These are phyloP conservation scores for Patiria pectinifera DNA, from an alignment of 53 echinoderm and acorn worm species.

Conservation along the genomic window DNA sequence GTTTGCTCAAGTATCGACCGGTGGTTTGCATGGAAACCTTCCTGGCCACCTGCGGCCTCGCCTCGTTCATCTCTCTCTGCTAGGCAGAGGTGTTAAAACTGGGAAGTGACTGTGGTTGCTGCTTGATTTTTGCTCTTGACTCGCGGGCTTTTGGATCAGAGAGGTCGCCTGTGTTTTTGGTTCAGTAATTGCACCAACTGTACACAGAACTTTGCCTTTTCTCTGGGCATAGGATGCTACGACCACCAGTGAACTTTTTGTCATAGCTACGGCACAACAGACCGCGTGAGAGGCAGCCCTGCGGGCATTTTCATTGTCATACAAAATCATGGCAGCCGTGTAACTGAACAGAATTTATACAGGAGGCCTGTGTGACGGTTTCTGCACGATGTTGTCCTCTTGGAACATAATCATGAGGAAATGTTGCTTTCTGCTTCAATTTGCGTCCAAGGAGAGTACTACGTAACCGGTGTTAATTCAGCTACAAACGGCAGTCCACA, in stretches of 20 bases:
- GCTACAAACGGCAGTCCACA: neutral
- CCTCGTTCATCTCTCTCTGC: neutral
- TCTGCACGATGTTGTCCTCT: constrained; percentile 18
- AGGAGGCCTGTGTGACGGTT: neutral
- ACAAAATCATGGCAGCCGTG: neutral
- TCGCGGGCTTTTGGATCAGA: neutral
- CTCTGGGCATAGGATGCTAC: neutral
- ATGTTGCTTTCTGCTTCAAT: constrained; percentile 31
- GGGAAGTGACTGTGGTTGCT: neutral
- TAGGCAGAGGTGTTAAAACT: neutral
- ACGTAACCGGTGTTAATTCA: neutral
- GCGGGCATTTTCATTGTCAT: neutral
- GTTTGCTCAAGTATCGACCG: constrained; percentile 3
- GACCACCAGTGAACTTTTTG: constrained; percentile 15
- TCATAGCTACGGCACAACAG: constrained; percentile 51
- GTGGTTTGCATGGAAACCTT: constrained; percentile 29
- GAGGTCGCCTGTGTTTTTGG: neutral
- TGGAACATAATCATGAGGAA: constrained; percentile 23
- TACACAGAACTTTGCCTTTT: constrained; percentile 17
- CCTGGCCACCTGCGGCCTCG: neutral
- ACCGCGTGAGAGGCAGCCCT: neutral
- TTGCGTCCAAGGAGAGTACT: constrained; percentile 41
- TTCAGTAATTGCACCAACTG: constrained; percentile 8
- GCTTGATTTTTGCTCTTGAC: neutral
- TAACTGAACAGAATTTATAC: neutral